These are phyloP conservation scores for Nyctereutes procyonoides DNA, from an alignment of 2,113 vertebrate genomes.

Conservation along the genomic window DNA sequence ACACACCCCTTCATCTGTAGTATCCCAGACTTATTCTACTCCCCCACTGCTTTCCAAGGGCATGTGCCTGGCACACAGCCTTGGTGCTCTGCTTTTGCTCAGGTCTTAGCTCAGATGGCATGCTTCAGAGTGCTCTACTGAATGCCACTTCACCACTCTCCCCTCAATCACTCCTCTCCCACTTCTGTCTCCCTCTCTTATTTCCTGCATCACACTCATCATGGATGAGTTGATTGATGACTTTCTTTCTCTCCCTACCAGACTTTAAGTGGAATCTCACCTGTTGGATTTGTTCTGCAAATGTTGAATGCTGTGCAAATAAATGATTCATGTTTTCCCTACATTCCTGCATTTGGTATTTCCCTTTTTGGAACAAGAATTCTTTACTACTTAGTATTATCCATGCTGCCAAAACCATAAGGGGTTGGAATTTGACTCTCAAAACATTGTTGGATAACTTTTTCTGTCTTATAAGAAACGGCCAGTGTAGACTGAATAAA, in stretches of 20 bases:
- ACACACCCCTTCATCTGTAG: accelerated
- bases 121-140: no score
- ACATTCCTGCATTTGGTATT: not conserved
- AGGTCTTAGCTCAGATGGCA: not conserved
- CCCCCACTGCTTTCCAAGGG: no score
- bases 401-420: not conserved
- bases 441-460: not conserved
- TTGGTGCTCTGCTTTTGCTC: not conserved
- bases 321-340: not conserved
- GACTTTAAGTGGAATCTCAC: not conserved
- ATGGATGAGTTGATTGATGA: accelerated
- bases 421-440: not conserved
- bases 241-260: not conserved
- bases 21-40: not conserved
- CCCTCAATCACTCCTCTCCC: accelerated
- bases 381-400: not conserved
- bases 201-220: not conserved
- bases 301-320: not conserved
- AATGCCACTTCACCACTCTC: no score
- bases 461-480: not conserved
- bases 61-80: accelerated
- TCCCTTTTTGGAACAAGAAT: not conserved
- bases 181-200: accelerated
- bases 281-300: not conserved
- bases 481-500: not conserved